A percentile compares a stretch with the other conserved stretches of the same genome.
These are phyloP conservation scores for Uropetala carovei DNA, from an alignment of 2,888 invertebrate genomes.

Conservation along the genomic window DNA sequence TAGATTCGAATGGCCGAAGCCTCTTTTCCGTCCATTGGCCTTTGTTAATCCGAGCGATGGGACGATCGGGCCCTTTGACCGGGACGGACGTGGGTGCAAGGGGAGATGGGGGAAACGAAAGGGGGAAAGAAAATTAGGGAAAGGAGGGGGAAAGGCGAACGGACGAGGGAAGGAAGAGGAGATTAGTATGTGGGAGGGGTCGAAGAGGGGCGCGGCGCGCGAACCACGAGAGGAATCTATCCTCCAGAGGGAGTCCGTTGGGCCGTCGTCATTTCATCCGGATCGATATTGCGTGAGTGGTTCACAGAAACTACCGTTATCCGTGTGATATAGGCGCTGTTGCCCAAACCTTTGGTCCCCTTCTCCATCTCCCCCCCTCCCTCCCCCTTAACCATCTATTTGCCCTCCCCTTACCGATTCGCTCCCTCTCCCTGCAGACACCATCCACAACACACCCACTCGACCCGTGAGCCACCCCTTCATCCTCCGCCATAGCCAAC, in stretches of 20 bases:
- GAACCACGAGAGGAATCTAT: too few species aligned
- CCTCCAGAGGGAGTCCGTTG: background rate
- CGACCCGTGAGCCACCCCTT: background rate
- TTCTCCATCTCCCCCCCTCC: background rate
- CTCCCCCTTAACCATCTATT: background rate
- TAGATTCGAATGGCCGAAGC: too few species aligned
- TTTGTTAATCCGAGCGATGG: too few species aligned
- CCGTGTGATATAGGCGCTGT: slow-evolving; percentile 37
- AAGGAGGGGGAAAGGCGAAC: background rate
- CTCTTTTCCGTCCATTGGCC: too few species aligned
- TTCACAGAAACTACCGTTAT: slow-evolving; percentile 29
- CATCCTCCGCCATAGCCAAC: background rate
- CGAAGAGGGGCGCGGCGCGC: too few species aligned
- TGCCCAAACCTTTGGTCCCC: background rate
- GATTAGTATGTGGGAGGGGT: too few species aligned
- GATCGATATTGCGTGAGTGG: slow-evolving; percentile 39
- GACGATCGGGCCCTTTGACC: too few species aligned
- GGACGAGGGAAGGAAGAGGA: background rate
- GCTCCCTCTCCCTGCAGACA: background rate
- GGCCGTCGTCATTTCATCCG: background rate
- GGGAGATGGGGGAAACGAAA: background rate
- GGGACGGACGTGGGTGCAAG: background rate
- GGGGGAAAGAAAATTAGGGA: background rate
- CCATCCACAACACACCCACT: background rate
- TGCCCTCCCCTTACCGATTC: background rate